Conservation (phyloP, 2,797 vertebrate species). For the Acipenser ruthenus region DNA sequence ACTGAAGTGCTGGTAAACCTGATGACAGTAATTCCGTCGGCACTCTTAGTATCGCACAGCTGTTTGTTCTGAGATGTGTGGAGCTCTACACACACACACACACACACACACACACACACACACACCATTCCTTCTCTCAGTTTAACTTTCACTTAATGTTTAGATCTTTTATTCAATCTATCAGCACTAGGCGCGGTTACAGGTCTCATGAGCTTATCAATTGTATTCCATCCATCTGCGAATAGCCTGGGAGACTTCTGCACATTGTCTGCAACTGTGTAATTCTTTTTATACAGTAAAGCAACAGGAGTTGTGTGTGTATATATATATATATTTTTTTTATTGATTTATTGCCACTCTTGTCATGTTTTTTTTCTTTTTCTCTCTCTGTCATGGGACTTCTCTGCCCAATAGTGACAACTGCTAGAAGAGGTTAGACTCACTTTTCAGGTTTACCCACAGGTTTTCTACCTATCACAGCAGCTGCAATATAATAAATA, state of each 20-base stretch:
- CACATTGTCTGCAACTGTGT: background rate
- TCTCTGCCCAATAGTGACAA: too few species aligned
- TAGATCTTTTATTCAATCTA: slow-evolving; percentile 52
- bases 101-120: slow-evolving; percentile 20
- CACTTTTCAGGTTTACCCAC: too few species aligned
- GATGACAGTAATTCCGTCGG: slow-evolving; percentile 55
- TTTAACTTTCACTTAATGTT: slow-evolving; percentile 51
- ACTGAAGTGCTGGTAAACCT: slow-evolving; percentile 38
- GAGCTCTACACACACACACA: slow-evolving; percentile 26
- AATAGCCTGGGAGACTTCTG: background rate
- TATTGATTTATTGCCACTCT: too few species aligned
- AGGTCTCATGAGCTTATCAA: slow-evolving; percentile 30
- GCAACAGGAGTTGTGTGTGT: too few species aligned
- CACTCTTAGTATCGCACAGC: slow-evolving; percentile 39
- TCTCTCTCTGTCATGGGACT: too few species aligned
- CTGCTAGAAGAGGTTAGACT: too few species aligned
- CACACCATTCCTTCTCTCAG: slow-evolving; percentile 31
- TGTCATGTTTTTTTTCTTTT: too few species aligned
- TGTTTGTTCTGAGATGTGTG: slow-evolving; percentile 47
- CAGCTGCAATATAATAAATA: too few species aligned
- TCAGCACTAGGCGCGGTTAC: slow-evolving; percentile 46
- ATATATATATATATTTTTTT: too few species aligned
- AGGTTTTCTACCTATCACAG: too few species aligned
- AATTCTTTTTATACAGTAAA: too few species aligned
- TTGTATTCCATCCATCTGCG: background rate